A percentile compares a stretch with the other conserved stretches of the same genome.
Conservation (phyloP, 2,888 invertebrate genomes). For the Dryococelus australis region DNA sequence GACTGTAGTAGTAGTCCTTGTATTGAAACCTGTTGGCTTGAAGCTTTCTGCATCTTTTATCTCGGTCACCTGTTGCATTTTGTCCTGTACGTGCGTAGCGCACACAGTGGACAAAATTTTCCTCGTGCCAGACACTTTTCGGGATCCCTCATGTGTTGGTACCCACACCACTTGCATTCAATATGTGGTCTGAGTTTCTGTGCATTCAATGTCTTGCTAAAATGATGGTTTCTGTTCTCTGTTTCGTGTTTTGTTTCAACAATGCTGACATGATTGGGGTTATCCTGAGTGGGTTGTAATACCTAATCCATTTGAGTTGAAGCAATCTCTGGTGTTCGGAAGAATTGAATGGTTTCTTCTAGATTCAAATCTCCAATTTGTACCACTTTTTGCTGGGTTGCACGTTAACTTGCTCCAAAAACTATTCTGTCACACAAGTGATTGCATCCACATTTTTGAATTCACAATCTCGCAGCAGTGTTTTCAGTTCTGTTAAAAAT, state of each 20-base stretch:
- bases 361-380: not conserved
- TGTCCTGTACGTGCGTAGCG: too few species aligned
- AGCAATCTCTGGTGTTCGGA: not conserved
- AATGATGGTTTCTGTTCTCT: too few species aligned
- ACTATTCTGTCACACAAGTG: not conserved
- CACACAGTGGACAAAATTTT: not conserved
- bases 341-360: not conserved
- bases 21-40: too few species aligned
- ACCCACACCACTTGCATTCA: not conserved
- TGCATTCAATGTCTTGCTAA: too few species aligned
- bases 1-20: too few species aligned
- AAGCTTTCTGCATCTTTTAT: too few species aligned
- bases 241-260: too few species aligned
- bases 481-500: not conserved
- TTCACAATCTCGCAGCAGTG: not conserved
- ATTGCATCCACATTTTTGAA: not conserved
- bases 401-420: not conserved
- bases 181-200: not conserved
- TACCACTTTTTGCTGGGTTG: not conserved
- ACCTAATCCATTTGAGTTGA: not conserved
- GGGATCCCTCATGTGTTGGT: not conserved
- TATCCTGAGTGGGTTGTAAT: too few species aligned
- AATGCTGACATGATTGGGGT: too few species aligned
- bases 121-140: not conserved
- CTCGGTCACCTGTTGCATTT: too few species aligned